These are phyloP conservation scores for Ophion ventricosus DNA, from an alignment of 2,888 invertebrate species.

Conservation along the genomic window DNA sequence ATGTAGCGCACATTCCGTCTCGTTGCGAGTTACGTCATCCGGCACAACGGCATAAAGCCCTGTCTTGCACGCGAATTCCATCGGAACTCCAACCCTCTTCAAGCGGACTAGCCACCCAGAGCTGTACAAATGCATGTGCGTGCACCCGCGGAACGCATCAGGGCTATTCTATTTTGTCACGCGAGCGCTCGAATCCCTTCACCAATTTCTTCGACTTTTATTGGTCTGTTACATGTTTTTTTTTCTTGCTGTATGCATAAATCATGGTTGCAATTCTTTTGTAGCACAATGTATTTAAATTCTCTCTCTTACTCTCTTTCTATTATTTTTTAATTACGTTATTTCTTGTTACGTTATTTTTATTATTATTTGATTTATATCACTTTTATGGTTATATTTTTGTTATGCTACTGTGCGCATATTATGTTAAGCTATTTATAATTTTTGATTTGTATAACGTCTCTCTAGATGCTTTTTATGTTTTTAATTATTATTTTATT, in stretches of 20 bases:
- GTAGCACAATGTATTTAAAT: neutral
- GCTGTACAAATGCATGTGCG: neutral
- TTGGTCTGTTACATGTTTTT: neutral
- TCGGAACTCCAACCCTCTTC: constrained; percentile 9
- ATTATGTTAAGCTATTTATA: no score
- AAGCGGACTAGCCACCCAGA: neutral
- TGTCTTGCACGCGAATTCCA: constrained; percentile 44
- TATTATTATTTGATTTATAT: no score
- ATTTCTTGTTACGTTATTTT: no score
- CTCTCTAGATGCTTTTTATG: no score
- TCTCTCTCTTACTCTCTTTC: neutral
- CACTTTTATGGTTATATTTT: no score
- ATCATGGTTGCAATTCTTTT: neutral
- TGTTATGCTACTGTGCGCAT: no score
- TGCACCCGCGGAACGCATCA: no score
- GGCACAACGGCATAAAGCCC: constrained; percentile 26
- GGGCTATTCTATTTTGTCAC: neutral
- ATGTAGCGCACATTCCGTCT: constrained; percentile 52
- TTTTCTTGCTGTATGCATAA: neutral
- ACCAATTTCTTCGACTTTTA: neutral
- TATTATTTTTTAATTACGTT: no score
- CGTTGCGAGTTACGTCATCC: constrained; percentile 41
- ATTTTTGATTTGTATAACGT: no score
- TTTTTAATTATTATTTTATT: no score
- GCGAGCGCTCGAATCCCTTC: neutral